These are phyloP conservation scores for Danio rerio DNA, from an alignment of 2,113 vertebrate species.

Conservation along the genomic window GRCz12tu NC_133184.1:32150501-32151000, in stretches of 20 bases:
- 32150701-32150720: too few relatives aligned
- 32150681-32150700: too few relatives aligned
- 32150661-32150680: neutral
- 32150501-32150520: neutral
- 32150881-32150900: neutral
- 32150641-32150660: slow-evolving; percentile 5
- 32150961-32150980: neutral
- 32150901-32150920: neutral
- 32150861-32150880: neutral
- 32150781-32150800: too few relatives aligned
- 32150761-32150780: too few relatives aligned
- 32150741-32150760: too few relatives aligned
- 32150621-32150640: neutral
- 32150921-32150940: neutral
- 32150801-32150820: neutral
- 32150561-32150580: neutral
- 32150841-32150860: neutral
- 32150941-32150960: neutral
- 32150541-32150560: slow-evolving; percentile 49
- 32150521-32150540: slow-evolving; percentile 8
- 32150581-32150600: slow-evolving; percentile 10
- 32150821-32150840: slow-evolving; percentile 2
- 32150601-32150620: slow-evolving; percentile 17
- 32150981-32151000: neutral
- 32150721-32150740: too few relatives aligned